Conservation (phyloP, 1,140 invertebrate species). For the Drosophila bocki region DNA sequence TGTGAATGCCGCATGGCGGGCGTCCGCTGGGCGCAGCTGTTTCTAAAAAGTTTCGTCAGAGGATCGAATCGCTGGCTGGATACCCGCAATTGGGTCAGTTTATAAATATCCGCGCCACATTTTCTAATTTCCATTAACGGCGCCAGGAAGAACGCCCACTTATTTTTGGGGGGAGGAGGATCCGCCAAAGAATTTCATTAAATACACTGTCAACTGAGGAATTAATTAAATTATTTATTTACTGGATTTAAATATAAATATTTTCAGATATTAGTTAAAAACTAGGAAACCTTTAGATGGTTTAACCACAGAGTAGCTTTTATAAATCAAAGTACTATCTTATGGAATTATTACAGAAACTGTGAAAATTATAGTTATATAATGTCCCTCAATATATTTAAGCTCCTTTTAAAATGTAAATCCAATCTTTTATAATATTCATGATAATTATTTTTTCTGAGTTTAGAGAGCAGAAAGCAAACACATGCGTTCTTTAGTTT, state of each 20-base stretch:
- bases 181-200: neutral
- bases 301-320: constrained; percentile 1
- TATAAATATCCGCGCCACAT: constrained; percentile 65
- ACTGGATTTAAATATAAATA: neutral
- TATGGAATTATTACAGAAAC: too few species aligned
- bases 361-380: too few species aligned
- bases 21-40: constrained; percentile 45
- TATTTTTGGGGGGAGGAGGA: neutral
- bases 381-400: too few species aligned
- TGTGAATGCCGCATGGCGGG: constrained; percentile 10
- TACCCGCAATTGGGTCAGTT: constrained; percentile 68
- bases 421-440: neutral
- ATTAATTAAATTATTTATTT: neutral
- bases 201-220: constrained; percentile 7
- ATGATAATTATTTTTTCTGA: constrained; percentile 1
- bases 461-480: constrained; percentile 11
- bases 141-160: constrained; percentile 54
- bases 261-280: neutral
- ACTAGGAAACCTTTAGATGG: neutral
- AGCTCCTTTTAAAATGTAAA: neutral
- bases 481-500: constrained; percentile 18
- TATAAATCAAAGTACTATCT: neutral
- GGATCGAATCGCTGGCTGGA: constrained; percentile 67
- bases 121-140: constrained; percentile 59
- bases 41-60: constrained; percentile 60